Evolutionary conservation across 1,140 invertebrate species (phyloP).

Genomic region (Proctacanthus coquilletti): DNA sequence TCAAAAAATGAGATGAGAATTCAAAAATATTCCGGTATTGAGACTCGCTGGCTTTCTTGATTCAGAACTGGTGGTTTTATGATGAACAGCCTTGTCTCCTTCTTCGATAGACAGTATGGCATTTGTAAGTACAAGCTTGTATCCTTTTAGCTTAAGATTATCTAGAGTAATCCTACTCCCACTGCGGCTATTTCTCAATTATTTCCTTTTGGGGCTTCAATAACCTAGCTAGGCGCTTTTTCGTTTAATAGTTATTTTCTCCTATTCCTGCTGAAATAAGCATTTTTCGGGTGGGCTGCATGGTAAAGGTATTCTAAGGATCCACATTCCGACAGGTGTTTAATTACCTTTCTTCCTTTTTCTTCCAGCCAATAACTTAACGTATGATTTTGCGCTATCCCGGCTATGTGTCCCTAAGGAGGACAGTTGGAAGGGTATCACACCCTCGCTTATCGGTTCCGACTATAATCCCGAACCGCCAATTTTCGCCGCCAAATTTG

Average conservation of each 20-base stretch:
- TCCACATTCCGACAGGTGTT: no score
- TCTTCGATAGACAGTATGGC: constrained; percentile 7
- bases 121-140: constrained; percentile 7
- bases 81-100: constrained; percentile 8
- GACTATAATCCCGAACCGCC: constrained; percentile 38
- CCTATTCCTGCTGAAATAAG: no score
- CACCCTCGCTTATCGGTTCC: constrained; percentile 23
- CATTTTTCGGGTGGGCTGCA: no score
- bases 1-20: neutral
- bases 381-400: constrained; percentile 22
- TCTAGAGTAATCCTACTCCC: neutral
- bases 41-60: no score
- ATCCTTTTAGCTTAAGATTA: neutral
- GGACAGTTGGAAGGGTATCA: constrained; percentile 39
- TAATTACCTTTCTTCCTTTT: constrained; percentile 1
- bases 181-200: neutral
- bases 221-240: neutral
- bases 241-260: no score
- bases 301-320: no score
- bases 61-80: neutral
- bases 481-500: constrained; percentile 48
- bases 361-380: constrained; percentile 15
- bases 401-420: constrained; percentile 22
- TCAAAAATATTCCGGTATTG: no score
- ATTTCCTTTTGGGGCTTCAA: neutral